Conservation (phyloP, 2,797 vertebrate genomes). For the Danio kyathit region DNA sequence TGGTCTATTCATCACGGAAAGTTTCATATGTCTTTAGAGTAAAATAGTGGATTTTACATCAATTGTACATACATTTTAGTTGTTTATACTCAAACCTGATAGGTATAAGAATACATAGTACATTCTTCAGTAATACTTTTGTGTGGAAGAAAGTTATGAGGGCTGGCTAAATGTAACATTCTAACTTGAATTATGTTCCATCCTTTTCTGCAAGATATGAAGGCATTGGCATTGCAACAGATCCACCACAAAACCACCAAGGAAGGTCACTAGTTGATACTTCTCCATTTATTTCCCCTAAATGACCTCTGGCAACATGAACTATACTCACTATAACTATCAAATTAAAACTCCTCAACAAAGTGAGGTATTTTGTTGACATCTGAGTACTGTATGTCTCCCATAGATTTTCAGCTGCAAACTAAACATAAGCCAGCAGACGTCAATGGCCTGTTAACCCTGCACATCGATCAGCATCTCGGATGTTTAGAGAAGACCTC, state of each 20-base stretch:
- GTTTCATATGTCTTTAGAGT: not conserved
- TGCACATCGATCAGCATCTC: not conserved
- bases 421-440: conserved; percentile 64
- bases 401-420: conserved; percentile 56
- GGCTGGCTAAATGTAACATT: not conserved
- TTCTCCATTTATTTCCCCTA: not conserved
- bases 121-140: not conserved
- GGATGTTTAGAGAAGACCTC: not conserved
- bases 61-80: too few species aligned
- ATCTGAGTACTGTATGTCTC: conserved; percentile 27
- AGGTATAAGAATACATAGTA: too few species aligned
- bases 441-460: conserved; percentile 62
- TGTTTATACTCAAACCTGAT: not conserved
- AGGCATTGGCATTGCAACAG: not conserved
- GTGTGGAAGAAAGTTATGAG: not conserved
- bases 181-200: not conserved
- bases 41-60: too few species aligned
- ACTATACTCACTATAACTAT: too few species aligned
- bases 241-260: conserved; percentile 25
- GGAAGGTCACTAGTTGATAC: not conserved
- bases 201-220: not conserved
- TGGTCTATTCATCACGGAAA: not conserved
- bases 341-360: conserved; percentile 26
- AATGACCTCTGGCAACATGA: not conserved
- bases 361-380: conserved; percentile 46